These are phyloP conservation scores for Parazoanthus swiftii DNA, from an alignment of 92 coral and sea anemone genomes.

Conservation along the genomic window DNA sequence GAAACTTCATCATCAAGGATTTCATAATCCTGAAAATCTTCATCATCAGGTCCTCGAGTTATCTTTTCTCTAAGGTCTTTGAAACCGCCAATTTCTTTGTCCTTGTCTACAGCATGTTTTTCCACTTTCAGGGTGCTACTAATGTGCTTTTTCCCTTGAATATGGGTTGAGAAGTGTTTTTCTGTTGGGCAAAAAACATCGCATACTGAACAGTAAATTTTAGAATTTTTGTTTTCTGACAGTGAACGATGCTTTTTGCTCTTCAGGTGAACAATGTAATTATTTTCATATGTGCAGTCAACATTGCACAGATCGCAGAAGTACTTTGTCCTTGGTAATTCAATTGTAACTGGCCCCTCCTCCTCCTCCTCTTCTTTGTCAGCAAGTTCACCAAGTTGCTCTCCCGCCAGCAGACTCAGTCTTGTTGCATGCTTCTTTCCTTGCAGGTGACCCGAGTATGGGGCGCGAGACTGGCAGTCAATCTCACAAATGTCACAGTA, in stretches of 20 bases:
- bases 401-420: slow-evolving; percentile 32
- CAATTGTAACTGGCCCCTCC: slow-evolving; percentile 43
- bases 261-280: slow-evolving; percentile 50
- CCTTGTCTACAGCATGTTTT: slow-evolving; percentile 21
- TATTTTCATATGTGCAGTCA: slow-evolving; percentile 49
- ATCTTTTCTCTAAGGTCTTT: slow-evolving; percentile 60
- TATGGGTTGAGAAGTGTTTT: slow-evolving; percentile 23
- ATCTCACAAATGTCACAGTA: slow-evolving; percentile 55
- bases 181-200: slow-evolving; percentile 35
- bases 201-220: slow-evolving; percentile 32
- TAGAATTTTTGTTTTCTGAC: slow-evolving; percentile 15
- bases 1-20: slow-evolving; percentile 34
- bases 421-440: slow-evolving; percentile 46
- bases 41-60: slow-evolving; percentile 39
- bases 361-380: slow-evolving; percentile 36
- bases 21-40: background rate
- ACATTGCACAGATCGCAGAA: slow-evolving; percentile 55
- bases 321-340: slow-evolving; percentile 50
- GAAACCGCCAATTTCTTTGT: slow-evolving; percentile 33
- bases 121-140: slow-evolving; percentile 37
- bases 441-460: slow-evolving; percentile 45
- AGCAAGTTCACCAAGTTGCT: slow-evolving; percentile 35
- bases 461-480: slow-evolving; percentile 43
- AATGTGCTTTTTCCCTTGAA: slow-evolving; percentile 37
- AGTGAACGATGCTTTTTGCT: slow-evolving; percentile 44